These are phyloP conservation scores for Alviniconcha marisindica DNA, from an alignment of 1,140 invertebrate species.

Conservation along the genomic window DNA sequence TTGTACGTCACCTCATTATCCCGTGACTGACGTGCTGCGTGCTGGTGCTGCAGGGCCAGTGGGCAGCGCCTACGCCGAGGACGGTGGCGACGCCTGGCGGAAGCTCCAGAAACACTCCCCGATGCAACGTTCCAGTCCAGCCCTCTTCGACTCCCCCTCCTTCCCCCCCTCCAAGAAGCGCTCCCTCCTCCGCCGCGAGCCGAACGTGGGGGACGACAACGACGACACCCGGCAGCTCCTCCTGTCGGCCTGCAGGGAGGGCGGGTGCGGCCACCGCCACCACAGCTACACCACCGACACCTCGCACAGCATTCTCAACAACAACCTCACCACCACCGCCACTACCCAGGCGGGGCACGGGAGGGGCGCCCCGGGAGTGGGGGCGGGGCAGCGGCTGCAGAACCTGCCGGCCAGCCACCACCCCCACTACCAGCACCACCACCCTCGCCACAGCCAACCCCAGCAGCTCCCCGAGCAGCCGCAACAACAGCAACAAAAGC, in stretches of 20 bases:
- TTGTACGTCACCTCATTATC: too few species aligned
- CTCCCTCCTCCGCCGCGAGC: constrained; percentile 26
- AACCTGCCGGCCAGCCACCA: constrained; percentile 38
- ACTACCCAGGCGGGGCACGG: not conserved
- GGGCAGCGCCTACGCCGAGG: not conserved
- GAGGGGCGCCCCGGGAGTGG: not conserved
- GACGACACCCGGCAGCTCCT: constrained; percentile 86
- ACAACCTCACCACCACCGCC: constrained; percentile 11
- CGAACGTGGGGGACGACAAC: constrained; percentile 72
- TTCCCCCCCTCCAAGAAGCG: constrained; percentile 39
- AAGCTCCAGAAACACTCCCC: constrained; percentile 31
- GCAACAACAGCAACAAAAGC: not conserved
- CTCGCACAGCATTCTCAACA: constrained; percentile 31
- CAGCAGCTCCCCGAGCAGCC: not conserved
- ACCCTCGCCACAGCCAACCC: constrained; percentile 24
- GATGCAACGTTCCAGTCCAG: constrained; percentile 34
- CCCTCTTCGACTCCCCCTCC: constrained; percentile 34
- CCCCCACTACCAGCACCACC: constrained; percentile 32
- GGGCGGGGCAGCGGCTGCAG: constrained; percentile 27
- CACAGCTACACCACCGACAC: constrained; percentile 32
- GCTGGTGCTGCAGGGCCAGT: not conserved
- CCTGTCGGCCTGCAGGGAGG: constrained; percentile 38
- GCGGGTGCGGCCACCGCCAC: constrained; percentile 36
- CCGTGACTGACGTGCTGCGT: too few species aligned
- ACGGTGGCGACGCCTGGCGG: not conserved